Conservation (phyloP, 2,113 vertebrate species). For the Siphamia tubifer region DNA sequence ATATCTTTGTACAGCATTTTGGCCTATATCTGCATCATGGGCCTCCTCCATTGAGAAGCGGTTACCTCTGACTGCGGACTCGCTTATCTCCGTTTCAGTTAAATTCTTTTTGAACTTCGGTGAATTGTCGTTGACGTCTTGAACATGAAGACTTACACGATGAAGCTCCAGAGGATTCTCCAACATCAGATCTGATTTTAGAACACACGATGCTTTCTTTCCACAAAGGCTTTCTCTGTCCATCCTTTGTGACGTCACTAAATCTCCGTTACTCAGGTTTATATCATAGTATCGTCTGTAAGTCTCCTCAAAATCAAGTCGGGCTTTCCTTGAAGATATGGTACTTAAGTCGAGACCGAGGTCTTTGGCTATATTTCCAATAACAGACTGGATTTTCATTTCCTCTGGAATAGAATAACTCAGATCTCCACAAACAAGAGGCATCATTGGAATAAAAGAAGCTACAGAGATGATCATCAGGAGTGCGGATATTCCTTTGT, state of each 20-base stretch:
- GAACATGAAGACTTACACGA: slow-evolving; percentile 61
- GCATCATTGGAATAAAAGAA: too few relatives aligned
- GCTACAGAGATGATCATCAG: too few relatives aligned
- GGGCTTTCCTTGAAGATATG: slow-evolving; percentile 61
- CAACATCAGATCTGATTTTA: slow-evolving; percentile 76
- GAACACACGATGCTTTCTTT: slow-evolving; percentile 55
- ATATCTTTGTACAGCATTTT: slow-evolving; percentile 76
- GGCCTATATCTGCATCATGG: slow-evolving; percentile 75
- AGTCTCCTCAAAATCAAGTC: slow-evolving; percentile 43
- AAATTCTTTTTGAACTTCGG: slow-evolving; percentile 33
- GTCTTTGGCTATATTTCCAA: slow-evolving; percentile 77
- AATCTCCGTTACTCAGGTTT: slow-evolving; percentile 56
- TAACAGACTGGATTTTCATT: slow-evolving; percentile 73
- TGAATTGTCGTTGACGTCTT: slow-evolving; percentile 76
- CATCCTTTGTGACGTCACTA: slow-evolving; percentile 65
- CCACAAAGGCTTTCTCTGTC: slow-evolving; percentile 79
- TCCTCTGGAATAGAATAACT: slow-evolving; percentile 72
- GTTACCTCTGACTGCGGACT: slow-evolving; percentile 62
- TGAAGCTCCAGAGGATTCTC: slow-evolving; percentile 77
- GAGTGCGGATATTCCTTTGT: too few relatives aligned
- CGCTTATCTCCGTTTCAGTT: slow-evolving; percentile 65
- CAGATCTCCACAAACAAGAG: slow-evolving; percentile 66
- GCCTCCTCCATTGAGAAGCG: slow-evolving; percentile 71
- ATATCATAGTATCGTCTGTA: slow-evolving; percentile 68
- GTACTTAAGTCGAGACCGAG: slow-evolving; percentile 63